Conservation (phyloP, 2,888 invertebrate genomes). For the Polietes domitor region DNA sequence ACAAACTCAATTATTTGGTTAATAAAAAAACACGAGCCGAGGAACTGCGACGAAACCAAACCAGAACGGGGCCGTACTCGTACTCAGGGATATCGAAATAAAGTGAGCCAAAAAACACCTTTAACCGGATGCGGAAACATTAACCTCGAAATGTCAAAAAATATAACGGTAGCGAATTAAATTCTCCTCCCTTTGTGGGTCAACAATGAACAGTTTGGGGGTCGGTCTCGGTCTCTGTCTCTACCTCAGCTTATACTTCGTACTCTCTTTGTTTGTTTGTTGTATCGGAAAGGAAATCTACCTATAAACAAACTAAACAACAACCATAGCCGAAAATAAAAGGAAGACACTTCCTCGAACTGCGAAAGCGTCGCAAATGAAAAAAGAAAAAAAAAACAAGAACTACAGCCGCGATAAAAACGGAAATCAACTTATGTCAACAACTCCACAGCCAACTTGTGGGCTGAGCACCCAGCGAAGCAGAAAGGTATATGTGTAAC, state of each 20-base stretch:
- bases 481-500: conserved; percentile 19
- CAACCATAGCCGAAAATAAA: conserved; percentile 40
- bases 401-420: conserved; percentile 28
- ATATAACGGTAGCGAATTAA: conserved; percentile 65
- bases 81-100: conserved; percentile 9
- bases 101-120: conserved; percentile 67
- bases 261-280: conserved; percentile 3
- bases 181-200: conserved; percentile 66
- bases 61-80: neutral
- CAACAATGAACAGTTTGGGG: conserved; percentile 65
- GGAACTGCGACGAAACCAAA: conserved; percentile 41
- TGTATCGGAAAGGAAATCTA: conserved; percentile 45
- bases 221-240: neutral
- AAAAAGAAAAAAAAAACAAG: no score
- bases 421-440: conserved; percentile 74
- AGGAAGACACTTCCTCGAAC: conserved; percentile 28
- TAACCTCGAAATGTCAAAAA: conserved; percentile 69
- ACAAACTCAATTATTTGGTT: conserved; percentile 53
- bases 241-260: no score
- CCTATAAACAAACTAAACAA: conserved; percentile 47
- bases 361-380: conserved; percentile 36
- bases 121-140: conserved; percentile 70
- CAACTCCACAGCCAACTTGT: conserved; percentile 73
- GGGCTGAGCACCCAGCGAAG: conserved; percentile 70
- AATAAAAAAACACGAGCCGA: conserved; percentile 42